Base-by-base conservation (phyloP, 64 coral and sea anemone genomes). In the Exaiptasia diaphana region DNA sequence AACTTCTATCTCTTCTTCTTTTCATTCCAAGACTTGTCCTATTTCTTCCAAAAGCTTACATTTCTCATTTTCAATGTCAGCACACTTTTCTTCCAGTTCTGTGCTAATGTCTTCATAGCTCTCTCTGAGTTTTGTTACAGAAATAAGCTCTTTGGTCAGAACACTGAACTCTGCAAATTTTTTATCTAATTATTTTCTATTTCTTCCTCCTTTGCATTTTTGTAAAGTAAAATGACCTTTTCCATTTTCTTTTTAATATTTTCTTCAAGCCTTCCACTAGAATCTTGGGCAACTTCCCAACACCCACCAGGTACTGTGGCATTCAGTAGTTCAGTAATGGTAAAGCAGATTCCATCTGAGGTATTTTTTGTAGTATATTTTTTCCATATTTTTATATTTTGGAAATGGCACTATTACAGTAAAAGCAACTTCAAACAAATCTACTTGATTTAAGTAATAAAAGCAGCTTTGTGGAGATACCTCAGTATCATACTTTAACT, bases 331-430 rank as follows among this genome's bases (percentile, higher is more conserved):
- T 68, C 61, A 20, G 64, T 68, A 34, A 67, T 34, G 26, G 44
- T 77, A 77, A 35, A 14, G 26, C 79, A 82, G 38, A 40, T 49
- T 69, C 64, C 62, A 71, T 71, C 67, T 42, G 38, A 71, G 67
- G 67, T 82, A 23, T 26, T 56, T 37, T 53, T 77, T 53, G 27
- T 69, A 26, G 4, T 55, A 15, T 45, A 64, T 70, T 71, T 71
- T 35, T 54, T 80, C 80, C 80, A 83, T 71, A 83, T 80, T 61
- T 65, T n/a, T 80, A 23, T 46, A 42, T 41, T 63, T 31, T 27
- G 59, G 40, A 63, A 43, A 80, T 64, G 77, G 77, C 31, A 80
- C 62, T 27, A 63, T 80, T 40, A 80, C 77, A 56, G 74, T 55
- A 26, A 77, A 55, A 77, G 73, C 73, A 54, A 76, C 22, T 76